These are phyloP conservation scores for Melikaiella ostensackeni DNA, from an alignment of 2,888 invertebrate species.

Conservation along the genomic window DNA sequence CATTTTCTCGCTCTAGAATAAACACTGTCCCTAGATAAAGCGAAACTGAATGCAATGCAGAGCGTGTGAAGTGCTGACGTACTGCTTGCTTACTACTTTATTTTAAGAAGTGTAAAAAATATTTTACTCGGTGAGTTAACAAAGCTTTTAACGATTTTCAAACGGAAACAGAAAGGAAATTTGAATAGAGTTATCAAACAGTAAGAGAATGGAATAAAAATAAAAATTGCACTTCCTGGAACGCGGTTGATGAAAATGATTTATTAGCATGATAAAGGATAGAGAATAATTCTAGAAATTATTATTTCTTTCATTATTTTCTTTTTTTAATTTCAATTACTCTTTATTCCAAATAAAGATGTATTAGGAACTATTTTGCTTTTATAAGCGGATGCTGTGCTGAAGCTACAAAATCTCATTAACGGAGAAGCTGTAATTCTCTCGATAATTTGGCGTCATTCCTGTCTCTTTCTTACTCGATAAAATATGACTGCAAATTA, in stretches of 20 bases:
- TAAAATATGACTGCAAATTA: conserved; percentile 59
- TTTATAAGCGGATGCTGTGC: neutral
- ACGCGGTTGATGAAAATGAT: too few relatives aligned
- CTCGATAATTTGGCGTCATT: conserved; percentile 55
- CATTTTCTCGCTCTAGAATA: neutral
- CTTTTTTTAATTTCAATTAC: neutral
- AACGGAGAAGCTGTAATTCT: conserved; percentile 50
- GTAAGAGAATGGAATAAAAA: too few relatives aligned
- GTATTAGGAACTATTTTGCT: neutral
- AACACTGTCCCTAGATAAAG: conserved; percentile 5
- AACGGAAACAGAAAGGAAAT: neutral
- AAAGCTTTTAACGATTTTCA: conserved; percentile 8
- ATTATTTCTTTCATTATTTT: neutral
- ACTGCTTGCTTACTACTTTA: conserved; percentile 9
- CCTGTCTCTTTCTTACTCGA: conserved; percentile 50
- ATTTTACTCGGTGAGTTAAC: conserved; percentile 10
- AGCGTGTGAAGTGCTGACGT: conserved; percentile 4
- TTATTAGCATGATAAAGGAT: too few relatives aligned
- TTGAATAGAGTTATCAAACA: neutral
- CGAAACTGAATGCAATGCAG: neutral
- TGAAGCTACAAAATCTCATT: conserved; percentile 40
- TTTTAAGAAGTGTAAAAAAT: conserved; percentile 12
- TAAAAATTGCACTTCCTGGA: too few relatives aligned
- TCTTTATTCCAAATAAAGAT: neutral
- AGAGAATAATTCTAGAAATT: neutral